Evolutionary conservation across 2,888 invertebrate genomes (phyloP).

Genomic region (Neoaliturus tenellus): DNA sequence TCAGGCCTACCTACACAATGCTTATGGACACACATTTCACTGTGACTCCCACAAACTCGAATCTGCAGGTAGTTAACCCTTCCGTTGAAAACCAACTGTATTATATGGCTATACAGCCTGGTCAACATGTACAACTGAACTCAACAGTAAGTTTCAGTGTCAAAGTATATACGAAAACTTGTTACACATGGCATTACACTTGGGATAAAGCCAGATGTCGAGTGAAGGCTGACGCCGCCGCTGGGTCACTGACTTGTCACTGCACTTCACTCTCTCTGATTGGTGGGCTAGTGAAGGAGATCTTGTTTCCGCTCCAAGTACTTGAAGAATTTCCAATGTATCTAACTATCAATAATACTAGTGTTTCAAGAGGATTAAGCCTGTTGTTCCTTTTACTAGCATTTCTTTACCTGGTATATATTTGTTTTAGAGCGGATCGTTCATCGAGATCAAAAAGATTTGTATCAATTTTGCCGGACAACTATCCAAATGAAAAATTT

Average conservation of each 20-base stretch:
- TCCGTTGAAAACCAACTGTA: neutral
- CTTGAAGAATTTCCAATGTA: neutral
- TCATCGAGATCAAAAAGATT: neutral
- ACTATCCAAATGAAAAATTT: neutral
- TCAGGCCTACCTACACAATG: neutral
- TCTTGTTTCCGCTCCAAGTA: neutral
- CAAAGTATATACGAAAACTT: neutral
- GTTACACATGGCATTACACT: neutral
- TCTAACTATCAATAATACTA: neutral
- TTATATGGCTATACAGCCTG: neutral
- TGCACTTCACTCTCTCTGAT: neutral
- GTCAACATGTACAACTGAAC: neutral
- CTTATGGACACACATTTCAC: neutral
- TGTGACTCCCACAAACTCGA: neutral
- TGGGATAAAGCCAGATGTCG: neutral
- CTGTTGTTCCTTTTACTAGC: neutral
- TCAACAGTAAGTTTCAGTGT: neutral
- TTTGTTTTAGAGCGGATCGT: neutral
- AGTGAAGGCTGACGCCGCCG: neutral
- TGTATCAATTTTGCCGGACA: neutral
- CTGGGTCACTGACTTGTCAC: neutral
- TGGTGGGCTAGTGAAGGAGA: neutral
- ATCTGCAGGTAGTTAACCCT: neutral
- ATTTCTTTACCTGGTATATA: neutral
- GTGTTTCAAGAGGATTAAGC: neutral